These are phyloP conservation scores for Xiphias gladius DNA, from an alignment of 2,113 vertebrate species.

Conservation along the genomic window DNA sequence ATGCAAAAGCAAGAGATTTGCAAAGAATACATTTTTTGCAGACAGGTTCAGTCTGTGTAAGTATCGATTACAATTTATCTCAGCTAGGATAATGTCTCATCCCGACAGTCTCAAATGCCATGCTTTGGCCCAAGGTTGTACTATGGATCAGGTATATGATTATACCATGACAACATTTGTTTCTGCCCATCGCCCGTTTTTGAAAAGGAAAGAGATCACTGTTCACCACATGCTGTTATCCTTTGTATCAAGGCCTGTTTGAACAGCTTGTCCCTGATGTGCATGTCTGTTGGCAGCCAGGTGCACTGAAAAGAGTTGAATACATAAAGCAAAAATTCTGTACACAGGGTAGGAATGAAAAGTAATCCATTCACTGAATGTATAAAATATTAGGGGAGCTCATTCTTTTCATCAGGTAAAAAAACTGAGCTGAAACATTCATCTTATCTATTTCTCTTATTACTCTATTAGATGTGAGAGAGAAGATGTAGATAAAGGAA, in stretches of 20 bases:
- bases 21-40: background rate
- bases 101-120: constrained; percentile 32
- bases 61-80: constrained; percentile 49
- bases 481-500: background rate
- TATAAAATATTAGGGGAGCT: background rate
- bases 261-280: constrained; percentile 42
- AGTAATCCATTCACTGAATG: background rate
- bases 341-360: background rate
- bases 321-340: constrained; percentile 12
- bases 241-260: constrained; percentile 44
- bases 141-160: constrained; percentile 39
- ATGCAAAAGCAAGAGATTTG: constrained; percentile 10
- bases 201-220: constrained; percentile 38
- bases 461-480: background rate
- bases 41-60: constrained; percentile 28
- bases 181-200: constrained; percentile 33
- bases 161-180: constrained; percentile 41
- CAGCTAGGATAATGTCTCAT: constrained; percentile 41
- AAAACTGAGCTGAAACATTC: background rate
- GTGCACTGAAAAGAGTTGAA: constrained; percentile 3
- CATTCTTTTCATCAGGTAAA: background rate
- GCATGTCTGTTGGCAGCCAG: constrained; percentile 18
- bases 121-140: constrained; percentile 28
- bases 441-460: background rate
- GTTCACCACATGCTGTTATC: constrained; percentile 30